Base-by-base conservation (phyloP, 2,888 invertebrate genomes). In the Cryptophagus acutangulus region DNA sequence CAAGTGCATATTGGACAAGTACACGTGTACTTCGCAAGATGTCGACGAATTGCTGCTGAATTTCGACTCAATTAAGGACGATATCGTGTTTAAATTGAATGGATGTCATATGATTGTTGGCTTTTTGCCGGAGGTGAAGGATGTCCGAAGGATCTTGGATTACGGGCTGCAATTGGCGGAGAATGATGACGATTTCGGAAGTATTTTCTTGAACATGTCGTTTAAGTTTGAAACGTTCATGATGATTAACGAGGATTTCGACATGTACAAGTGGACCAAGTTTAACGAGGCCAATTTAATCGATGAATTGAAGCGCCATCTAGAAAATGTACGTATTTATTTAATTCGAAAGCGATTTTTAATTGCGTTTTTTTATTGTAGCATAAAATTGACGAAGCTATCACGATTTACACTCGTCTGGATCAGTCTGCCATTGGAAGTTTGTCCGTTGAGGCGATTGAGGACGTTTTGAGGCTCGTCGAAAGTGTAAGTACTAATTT, bases 161-260 rank as follows among this genome's bases (percentile, higher is more conserved):
- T 51, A 51, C 17, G 51, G 43, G 40, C 40, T 13, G 40, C n/a
- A n/a, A n/a, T n/a, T n/a, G n/a, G n/a, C n/a, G n/a, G n/a, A n/a
- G n/a, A n/a, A n/a, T n/a, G n/a, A n/a, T n/a, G n/a, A n/a, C n/a
- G n/a, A n/a, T n/a, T n/a, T n/a, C n/a, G n/a, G n/a, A n/a, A n/a
- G n/a, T n/a, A n/a, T n/a, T n/a, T n/a, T 9, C 14, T 3, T 2
- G 33, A 17, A 46, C 29, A 29, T 46, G 4, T 40, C 71, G 20
- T 61, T 60, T 30, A 64, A 64, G 45, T 66, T 72, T 38, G 69
- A 72, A 43, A 73, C 71, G 5, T 74, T 70, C 46, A 58, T 50
- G 47, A 45, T 41, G 29, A 49, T 59, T 33, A 45, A 41, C n/a
- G 33, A 50, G 28, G 41, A 58, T 6, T 49, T 58, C 29, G 53